A percentile compares a stretch with the other conserved stretches of the same genome.
Conservation (phyloP, 2,888 invertebrate species). For the Camponotus fellah region DNA sequence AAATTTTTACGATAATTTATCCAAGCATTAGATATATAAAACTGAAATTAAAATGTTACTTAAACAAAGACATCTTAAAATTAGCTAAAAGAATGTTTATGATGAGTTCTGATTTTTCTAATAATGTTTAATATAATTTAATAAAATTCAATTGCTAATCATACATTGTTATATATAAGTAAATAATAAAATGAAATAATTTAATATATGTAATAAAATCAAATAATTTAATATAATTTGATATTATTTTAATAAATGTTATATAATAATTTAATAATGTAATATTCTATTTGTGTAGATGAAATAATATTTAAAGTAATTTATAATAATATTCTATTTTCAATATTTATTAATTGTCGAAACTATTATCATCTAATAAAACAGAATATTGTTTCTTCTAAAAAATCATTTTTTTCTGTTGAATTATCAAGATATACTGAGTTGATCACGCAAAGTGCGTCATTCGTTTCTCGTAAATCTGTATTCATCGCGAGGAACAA, state of each 20-base stretch:
- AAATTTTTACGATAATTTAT: too few species aligned
- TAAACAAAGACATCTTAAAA: not conserved
- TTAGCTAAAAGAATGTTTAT: not conserved
- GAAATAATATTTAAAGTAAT: not conserved
- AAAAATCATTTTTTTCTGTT: not conserved
- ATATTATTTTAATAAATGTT: not conserved
- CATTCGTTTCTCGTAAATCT: slow-evolving; percentile 3
- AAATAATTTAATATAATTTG: not conserved
- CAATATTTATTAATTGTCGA: not conserved
- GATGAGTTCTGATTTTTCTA: not conserved
- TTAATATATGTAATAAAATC: not conserved
- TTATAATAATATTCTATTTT: not conserved
- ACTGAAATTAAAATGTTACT: not conserved
- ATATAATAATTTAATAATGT: not conserved
- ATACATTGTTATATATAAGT: not conserved
- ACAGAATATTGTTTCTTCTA: not conserved
- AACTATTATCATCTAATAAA: not conserved
- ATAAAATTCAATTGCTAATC: not conserved
- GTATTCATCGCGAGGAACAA: slow-evolving; percentile 19
- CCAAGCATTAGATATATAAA: not conserved
- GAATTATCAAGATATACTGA: not conserved
- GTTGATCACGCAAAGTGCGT: not conserved
- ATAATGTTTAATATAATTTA: not conserved
- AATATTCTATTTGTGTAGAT: not conserved
- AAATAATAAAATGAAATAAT: slow-evolving; percentile 4